Conservation (phyloP, 2,797 vertebrate genomes). For the Malurus splendens region DNA sequence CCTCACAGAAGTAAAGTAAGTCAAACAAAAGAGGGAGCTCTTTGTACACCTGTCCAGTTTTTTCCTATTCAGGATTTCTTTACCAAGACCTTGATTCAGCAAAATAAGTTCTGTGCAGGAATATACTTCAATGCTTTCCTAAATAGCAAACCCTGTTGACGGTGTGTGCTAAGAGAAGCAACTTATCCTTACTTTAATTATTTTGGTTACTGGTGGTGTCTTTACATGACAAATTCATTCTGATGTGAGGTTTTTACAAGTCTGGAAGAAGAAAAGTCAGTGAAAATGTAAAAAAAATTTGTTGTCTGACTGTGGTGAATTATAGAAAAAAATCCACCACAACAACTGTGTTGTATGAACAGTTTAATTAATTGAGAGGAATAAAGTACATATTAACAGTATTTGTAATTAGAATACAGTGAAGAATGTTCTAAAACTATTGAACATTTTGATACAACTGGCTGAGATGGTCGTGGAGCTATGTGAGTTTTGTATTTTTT, state of each 20-base stretch:
- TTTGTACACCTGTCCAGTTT: neutral
- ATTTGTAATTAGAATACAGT: neutral
- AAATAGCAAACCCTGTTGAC: neutral
- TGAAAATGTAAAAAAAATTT: neutral
- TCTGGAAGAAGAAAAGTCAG: neutral
- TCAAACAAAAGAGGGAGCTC: slow-evolving; percentile 15
- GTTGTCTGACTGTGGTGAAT: neutral
- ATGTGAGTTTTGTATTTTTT: neutral
- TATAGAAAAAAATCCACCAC: neutral
- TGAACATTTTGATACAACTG: neutral
- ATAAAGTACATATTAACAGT: neutral
- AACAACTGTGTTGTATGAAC: neutral
- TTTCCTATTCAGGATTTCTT: neutral
- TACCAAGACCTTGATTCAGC: neutral
- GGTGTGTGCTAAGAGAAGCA: neutral
- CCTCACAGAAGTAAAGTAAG: neutral
- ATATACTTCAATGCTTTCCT: neutral
- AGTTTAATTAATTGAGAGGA: neutral
- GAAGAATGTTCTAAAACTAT: neutral
- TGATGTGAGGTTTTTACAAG: neutral
- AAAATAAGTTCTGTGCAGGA: neutral
- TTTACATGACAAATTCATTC: neutral
- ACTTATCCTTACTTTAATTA: neutral
- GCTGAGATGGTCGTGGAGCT: neutral
- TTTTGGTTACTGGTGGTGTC: neutral